Conservation (phyloP, 1,140 invertebrate genomes). For the Caenorhabditis latens region DNA sequence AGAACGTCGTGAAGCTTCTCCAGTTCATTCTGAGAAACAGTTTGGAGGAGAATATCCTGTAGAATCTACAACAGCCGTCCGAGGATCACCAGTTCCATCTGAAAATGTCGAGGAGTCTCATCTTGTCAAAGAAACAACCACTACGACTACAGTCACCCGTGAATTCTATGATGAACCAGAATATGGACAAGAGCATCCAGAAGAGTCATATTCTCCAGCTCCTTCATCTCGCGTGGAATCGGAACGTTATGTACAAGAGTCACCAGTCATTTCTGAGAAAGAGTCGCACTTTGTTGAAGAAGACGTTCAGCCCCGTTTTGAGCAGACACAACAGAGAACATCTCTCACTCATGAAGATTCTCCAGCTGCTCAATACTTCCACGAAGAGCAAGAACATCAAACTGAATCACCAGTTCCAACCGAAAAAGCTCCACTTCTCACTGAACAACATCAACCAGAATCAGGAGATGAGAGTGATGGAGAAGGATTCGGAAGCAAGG, state of each 20-base stretch:
- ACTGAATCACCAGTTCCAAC: not conserved
- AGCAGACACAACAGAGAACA: not conserved
- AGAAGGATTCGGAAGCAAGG: constrained; percentile 53
- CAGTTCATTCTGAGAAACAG: not conserved
- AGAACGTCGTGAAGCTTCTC: not conserved
- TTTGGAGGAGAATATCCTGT: not conserved
- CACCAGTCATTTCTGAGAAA: not conserved
- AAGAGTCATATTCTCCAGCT: not conserved
- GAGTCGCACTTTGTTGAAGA: not conserved
- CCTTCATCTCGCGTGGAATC: not conserved
- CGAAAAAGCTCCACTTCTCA: constrained; percentile 7
- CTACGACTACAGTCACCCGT: constrained; percentile 22
- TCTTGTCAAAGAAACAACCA: not conserved
- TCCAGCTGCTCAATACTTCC: constrained; percentile 25
- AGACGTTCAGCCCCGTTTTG: not conserved
- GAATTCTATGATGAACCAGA: constrained; percentile 11
- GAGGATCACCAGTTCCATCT: constrained; percentile 16
- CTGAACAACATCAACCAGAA: constrained; percentile 29
- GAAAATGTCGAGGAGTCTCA: not conserved
- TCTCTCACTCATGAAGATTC: not conserved
- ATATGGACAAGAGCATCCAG: not conserved
- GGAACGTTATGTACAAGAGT: constrained; percentile 1
- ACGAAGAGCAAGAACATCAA: constrained; percentile 15
- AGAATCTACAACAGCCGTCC: not conserved
- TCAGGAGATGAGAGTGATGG: constrained; percentile 49